A percentile compares a stretch with the other conserved stretches of the same genome.
Evolutionary conservation across 2,888 invertebrate genomes (phyloP).

Genomic region (Sinelater perroti): DNA sequence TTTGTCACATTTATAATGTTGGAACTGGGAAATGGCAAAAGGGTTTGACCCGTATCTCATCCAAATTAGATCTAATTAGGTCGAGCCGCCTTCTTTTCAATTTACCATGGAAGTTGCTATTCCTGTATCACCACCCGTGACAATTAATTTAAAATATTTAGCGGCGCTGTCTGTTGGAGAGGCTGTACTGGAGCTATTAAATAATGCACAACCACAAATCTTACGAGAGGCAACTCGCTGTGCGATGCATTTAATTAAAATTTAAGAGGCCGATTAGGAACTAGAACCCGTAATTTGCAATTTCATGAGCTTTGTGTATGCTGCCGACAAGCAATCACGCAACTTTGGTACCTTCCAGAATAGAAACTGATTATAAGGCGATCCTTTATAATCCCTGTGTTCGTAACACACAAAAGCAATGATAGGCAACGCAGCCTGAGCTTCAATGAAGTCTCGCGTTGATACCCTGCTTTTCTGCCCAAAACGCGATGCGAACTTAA

Average conservation of each 20-base stretch:
- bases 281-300: not conserved
- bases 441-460: too few relatives aligned
- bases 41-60: conserved; percentile 1
- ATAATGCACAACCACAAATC: conserved; percentile 3
- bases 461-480: too few relatives aligned
- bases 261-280: conserved; percentile 2
- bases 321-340: not conserved
- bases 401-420: not conserved
- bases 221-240: not conserved
- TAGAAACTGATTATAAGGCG: not conserved
- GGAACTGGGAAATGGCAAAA: not conserved
- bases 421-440: too few relatives aligned
- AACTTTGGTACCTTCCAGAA: conserved; percentile 1
- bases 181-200: not conserved
- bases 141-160: not conserved
- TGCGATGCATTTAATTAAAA: not conserved
- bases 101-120: not conserved
- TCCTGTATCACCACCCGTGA: not conserved
- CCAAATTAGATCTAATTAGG: conserved; percentile 9
- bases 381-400: not conserved
- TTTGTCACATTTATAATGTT: conserved; percentile 2
- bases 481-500: not conserved
- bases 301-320: conserved; percentile 1
- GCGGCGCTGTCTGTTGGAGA: not conserved
- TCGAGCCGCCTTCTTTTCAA: conserved; percentile 1